A percentile compares a stretch with the other conserved stretches of the same genome.
phyloP scores from a whole-genome alignment of 2,797 vertebrate species.

The Fratercula arctica region DNA sequence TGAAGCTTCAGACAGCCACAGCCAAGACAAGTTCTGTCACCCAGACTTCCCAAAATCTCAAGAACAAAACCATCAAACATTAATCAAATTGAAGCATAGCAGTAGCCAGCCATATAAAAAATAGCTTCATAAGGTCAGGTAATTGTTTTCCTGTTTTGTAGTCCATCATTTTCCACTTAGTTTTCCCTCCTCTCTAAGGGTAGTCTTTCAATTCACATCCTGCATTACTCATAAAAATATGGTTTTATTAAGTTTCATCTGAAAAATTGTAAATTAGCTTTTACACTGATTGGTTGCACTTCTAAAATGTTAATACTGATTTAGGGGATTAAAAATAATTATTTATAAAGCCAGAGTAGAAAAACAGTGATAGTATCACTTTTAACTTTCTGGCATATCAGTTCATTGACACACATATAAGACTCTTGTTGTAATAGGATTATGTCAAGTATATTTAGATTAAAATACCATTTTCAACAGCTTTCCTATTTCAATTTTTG shows the following conservation, averaged over 20 bases:
- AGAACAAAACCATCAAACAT: background rate
- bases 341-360: background rate
- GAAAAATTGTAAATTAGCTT: background rate
- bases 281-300: background rate
- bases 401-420: background rate
- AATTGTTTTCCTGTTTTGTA: background rate
- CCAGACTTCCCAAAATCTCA: background rate
- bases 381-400: background rate
- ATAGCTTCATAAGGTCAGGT: background rate
- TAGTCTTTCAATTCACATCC: background rate
- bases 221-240: background rate
- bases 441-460: background rate
- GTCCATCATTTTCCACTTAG: background rate
- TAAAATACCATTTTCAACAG: background rate
- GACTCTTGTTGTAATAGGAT: background rate
- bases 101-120: background rate
- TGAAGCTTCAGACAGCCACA: background rate
- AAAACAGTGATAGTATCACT: background rate
- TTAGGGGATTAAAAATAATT: background rate
- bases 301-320: background rate
- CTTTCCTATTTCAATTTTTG: background rate
- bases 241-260: background rate
- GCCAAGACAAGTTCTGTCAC: background rate
- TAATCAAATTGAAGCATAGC: background rate
- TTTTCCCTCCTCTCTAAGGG: background rate